phyloP scores from a whole-genome alignment of 1,140 invertebrate genomes.

The Trichogramma pretiosum region DNA sequence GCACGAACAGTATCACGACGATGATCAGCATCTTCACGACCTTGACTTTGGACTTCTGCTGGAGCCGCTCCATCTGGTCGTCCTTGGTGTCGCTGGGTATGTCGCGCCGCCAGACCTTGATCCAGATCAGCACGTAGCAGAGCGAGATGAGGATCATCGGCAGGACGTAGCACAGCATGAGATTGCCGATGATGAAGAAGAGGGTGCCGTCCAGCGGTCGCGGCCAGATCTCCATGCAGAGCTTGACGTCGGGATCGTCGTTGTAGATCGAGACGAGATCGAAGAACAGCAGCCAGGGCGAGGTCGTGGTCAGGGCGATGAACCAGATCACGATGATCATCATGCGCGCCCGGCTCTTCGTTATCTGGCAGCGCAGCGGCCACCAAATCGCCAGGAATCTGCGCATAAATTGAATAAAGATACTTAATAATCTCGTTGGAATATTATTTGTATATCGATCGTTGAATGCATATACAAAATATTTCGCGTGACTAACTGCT shows the following conservation, averaged over 20 bases:
- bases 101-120: conserved; percentile 77
- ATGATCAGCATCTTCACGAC: conserved; percentile 95
- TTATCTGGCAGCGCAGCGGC: conserved; percentile 85
- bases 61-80: conserved; percentile 81
- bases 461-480: too few species aligned
- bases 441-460: background rate
- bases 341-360: conserved; percentile 69
- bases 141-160: conserved; percentile 84
- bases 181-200: conserved; percentile 83
- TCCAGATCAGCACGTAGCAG: conserved; percentile 89
- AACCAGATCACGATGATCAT: conserved; percentile 90
- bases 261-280: conserved; percentile 67
- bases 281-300: conserved; percentile 86
- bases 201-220: conserved; percentile 65
- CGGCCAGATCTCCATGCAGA: conserved; percentile 82
- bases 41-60: conserved; percentile 86
- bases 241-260: conserved; percentile 57
- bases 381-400: conserved; percentile 94
- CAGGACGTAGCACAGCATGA: conserved; percentile 85
- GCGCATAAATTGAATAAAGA: conserved; percentile 28
- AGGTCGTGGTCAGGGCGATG: conserved; percentile 70
- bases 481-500: too few species aligned
- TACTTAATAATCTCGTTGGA: too few species aligned
- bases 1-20: conserved; percentile 87
- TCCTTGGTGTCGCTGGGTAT: conserved; percentile 87